These are phyloP conservation scores for Coregonus clupeaformis DNA, from an alignment of 2,113 vertebrate genomes.

Conservation along the genomic window DNA sequence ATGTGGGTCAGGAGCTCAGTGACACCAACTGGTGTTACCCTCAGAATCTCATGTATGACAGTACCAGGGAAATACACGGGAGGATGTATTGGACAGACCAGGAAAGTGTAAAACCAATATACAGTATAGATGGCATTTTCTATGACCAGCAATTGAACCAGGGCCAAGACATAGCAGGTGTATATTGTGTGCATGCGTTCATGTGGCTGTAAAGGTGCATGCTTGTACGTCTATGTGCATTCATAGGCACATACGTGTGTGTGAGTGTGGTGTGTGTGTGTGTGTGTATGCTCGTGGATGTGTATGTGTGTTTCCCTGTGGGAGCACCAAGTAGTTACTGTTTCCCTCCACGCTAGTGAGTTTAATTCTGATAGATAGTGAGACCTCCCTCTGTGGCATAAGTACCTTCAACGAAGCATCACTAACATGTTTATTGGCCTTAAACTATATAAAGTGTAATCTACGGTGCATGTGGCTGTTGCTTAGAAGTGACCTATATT, in stretches of 20 bases:
- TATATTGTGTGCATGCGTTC: neutral
- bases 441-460: constrained; percentile 54
- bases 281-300: neutral
- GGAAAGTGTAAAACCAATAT: neutral
- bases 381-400: constrained; percentile 40
- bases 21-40: constrained; percentile 28
- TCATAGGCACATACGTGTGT: no score
- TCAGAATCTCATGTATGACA: constrained; percentile 22
- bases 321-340: neutral
- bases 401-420: constrained; percentile 45
- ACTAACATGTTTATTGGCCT: constrained; percentile 54
- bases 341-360: constrained; percentile 22
- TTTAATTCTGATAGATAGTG: constrained; percentile 43
- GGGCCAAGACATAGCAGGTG: neutral
- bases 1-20: constrained; percentile 41
- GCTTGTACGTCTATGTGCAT: neutral
- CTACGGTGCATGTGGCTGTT: constrained; percentile 35
- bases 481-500: constrained; percentile 51
- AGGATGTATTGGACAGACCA: neutral
- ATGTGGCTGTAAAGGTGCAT: neutral
- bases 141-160: neutral
- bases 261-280: no score
- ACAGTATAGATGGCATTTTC: neutral
- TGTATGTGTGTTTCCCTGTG: neutral
- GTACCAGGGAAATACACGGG: neutral